Base-by-base conservation (phyloP, 2,797 vertebrate species). In the Chiroxiphia lanceolata region DNA sequence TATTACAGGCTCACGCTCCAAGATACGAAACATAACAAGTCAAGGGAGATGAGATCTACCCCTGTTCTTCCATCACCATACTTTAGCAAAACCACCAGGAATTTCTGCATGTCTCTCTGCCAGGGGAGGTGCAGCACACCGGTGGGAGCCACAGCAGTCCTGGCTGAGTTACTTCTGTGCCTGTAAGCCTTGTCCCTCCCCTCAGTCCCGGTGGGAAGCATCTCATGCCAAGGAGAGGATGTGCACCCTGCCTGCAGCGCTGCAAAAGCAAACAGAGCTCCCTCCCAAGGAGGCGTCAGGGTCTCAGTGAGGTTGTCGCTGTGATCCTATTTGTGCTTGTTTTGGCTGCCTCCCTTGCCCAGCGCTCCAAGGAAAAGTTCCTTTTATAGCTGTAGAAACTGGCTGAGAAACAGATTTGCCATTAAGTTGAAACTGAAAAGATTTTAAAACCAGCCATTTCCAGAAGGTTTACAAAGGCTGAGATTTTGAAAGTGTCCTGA, bases 381-480 rank as follows among this genome's bases (percentile, higher is more conserved):
- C 68, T 84, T 77, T 68, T 70, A 80, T 11, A 83, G 42, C 18
- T 68, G 27, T 15, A 50, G 77, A 76, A 84, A 50, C 17, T 40
- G 64, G 33, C 70, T 57, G 61, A 90, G 68, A 87, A 93, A 85
- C n/a, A 93, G 90, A 94, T 94, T 56, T 92, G 61, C 91, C 31
- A 8, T 61, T 74, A 85, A 85, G 86, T 34, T 80, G 86, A 88
- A 89, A 91, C n/a, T 25, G 54, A 84, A 87, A 77, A 85, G 74
- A 64, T 86, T 89, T 94, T 84, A 81, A 93, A 94, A n/a, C 38
- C 80, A 95, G 77, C 60, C 80, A 79, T 87, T 90, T 92, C 48
- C 60, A 77, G 79, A 83, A 89, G 78, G 90, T 87, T 96, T 93
- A 95, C 83, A 93, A 90, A 93, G 61, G 83, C 89, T 93, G 86